Conservation (phyloP, 1,140 invertebrate genomes). For the Trichogramma pretiosum region DNA sequence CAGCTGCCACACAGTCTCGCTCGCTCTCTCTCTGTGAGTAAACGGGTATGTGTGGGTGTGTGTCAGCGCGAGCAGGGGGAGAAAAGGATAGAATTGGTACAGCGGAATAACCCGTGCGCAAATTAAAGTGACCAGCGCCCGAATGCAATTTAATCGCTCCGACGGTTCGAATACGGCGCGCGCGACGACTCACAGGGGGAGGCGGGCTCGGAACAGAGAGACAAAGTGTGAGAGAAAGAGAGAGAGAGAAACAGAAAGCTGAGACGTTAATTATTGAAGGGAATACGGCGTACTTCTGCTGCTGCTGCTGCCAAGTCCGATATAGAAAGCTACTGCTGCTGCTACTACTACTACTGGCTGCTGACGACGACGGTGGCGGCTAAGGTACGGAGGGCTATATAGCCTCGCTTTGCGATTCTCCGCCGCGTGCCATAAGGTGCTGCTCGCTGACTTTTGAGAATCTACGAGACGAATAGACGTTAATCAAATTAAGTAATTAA, state of each 20-base stretch:
- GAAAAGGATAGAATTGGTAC: too few relatives aligned
- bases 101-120: too few relatives aligned
- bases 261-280: slow-evolving; percentile 15
- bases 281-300: too few relatives aligned
- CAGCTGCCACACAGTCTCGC: neutral
- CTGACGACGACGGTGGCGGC: neutral
- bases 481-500: slow-evolving; percentile 21
- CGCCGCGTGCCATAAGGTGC: slow-evolving; percentile 9
- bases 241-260: neutral
- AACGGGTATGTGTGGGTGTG: too few relatives aligned
- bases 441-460: neutral
- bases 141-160: slow-evolving; percentile 17
- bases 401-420: too few relatives aligned
- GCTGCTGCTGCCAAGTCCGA: too few relatives aligned
- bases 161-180: neutral
- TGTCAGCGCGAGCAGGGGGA: too few relatives aligned
- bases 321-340: too few relatives aligned
- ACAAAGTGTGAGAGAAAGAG: too few relatives aligned
- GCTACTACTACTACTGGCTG: too few relatives aligned
- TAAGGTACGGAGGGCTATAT: neutral
- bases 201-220: neutral
- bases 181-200: neutral
- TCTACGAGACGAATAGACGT: slow-evolving; percentile 7
- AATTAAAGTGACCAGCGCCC: slow-evolving; percentile 25
- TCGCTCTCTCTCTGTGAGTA: too few relatives aligned